phyloP scores from a whole-genome alignment of 2,113 vertebrate genomes.

The Hippocampus mohnikei region DNA sequence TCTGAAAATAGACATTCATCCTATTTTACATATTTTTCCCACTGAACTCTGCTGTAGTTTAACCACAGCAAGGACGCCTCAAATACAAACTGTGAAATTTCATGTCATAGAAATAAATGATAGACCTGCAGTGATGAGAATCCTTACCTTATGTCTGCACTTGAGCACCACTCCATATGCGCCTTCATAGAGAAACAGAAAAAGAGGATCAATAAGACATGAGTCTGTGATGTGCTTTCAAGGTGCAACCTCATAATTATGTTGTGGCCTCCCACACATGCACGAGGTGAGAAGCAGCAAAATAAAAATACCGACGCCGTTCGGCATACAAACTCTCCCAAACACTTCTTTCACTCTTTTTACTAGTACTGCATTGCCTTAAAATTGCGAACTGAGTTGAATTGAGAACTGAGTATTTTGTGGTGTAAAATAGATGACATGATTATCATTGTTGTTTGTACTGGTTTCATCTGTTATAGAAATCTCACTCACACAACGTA shows the following conservation, averaged over 20 bases:
- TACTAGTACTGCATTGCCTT: constrained; percentile 17
- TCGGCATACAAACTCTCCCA: constrained; percentile 28
- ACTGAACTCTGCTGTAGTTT: background rate
- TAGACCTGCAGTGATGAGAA: constrained; percentile 13
- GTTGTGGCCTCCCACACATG: constrained; percentile 15
- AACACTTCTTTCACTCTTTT: constrained; percentile 23
- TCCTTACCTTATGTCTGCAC: constrained; percentile 97
- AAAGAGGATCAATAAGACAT: constrained; percentile 16
- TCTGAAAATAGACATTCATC: background rate
- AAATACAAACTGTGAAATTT: background rate
- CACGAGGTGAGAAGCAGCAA: constrained; percentile 21
- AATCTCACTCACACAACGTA: background rate
- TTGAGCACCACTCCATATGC: constrained; percentile 99
- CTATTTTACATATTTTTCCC: background rate
- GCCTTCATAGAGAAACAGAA: constrained; percentile 69
- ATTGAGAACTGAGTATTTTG: no score
- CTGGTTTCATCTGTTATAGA: background rate
- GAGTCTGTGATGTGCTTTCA: constrained; percentile 1
- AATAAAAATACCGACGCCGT: constrained; percentile 28
- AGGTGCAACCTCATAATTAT: constrained; percentile 27
- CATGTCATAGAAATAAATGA: background rate
- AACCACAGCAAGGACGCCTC: background rate
- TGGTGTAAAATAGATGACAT: background rate
- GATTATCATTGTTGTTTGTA: background rate
- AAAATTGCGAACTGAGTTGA: no score